Evolutionary conservation across 23 tunicate genomes (phyloP), one percentile per base, ranked within the genome.

Genomic region (Halocynthia aurantium): DNA sequence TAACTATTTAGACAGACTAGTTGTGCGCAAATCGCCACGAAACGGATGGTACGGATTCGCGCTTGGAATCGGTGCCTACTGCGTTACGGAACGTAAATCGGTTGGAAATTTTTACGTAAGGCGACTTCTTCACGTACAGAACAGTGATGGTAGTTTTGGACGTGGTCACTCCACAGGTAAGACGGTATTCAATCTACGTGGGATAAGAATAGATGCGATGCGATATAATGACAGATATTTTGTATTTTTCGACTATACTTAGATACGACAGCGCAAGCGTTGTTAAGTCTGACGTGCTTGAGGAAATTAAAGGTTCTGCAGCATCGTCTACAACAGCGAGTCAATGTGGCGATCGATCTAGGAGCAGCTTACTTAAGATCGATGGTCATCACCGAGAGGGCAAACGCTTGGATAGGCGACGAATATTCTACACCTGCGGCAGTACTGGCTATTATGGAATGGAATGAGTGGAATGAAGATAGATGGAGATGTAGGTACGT

Each of bases 31-130:
- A 31, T 31, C 21, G 2, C 72, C 72, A 12, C 72, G 18, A 44
- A 15, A 74, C 13, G 78, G 78, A 0, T 74, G 78, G 78, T 74
- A 74, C 57, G 65, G 65, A 13, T 62, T 74, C 8, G 55, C 19
- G 18, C 78, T 74, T 5, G 78, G 64, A 53, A 54, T 54, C 7
- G 65, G 57, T 17, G 78, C 78, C 8, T 74, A 74, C 31, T 74
- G 78, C 31, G 64, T 74, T 11, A 74, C 40, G 10, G 60, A 74
- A 49, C 4, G 10, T 20, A 22, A 53, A 54, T 52, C 78, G 1
- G 64, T 64, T 13, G 78, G 78, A 20, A 64, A 74, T 10, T 40
- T 17, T 8, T 54, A 10, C 57, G 57, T 74, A 0, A 15, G 22
- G 15, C 61, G 78, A 5, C 10, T 74, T 54, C 21, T 74, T 22